Conservation (phyloP, 2,888 invertebrate genomes). For the Bellardia pandia region DNA sequence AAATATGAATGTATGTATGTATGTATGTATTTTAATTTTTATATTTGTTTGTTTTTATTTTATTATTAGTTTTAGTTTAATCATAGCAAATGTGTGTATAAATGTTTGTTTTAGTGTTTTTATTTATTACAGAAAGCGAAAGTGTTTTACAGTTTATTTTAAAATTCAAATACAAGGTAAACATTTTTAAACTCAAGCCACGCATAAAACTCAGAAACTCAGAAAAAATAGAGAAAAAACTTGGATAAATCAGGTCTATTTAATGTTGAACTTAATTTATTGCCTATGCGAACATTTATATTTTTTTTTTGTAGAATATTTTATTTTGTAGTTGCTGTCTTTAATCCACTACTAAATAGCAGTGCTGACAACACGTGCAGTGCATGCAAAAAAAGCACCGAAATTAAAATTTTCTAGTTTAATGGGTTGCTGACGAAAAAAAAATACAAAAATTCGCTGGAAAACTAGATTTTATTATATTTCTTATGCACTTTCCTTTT, state of each 20-base stretch:
- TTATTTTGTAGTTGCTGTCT: slow-evolving; percentile 2
- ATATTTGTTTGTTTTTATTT: slow-evolving; percentile 4
- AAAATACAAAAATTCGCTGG: background rate
- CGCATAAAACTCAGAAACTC: slow-evolving; percentile 16
- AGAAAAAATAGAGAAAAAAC: background rate
- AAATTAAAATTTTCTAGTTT: slow-evolving; percentile 40
- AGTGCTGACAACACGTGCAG: slow-evolving; percentile 44
- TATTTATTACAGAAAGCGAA: slow-evolving; percentile 54
- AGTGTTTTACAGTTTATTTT: slow-evolving; percentile 49
- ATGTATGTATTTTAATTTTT: background rate
- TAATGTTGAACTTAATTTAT: slow-evolving; percentile 53
- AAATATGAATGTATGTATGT: no score
- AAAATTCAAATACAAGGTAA: slow-evolving; percentile 62
- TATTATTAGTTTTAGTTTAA: slow-evolving; percentile 23
- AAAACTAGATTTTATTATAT: slow-evolving; percentile 42
- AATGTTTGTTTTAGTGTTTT: slow-evolving; percentile 29
- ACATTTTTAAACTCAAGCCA: slow-evolving; percentile 47
- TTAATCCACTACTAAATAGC: slow-evolving; percentile 14
- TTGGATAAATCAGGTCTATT: slow-evolving; percentile 41
- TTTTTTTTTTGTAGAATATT: slow-evolving; percentile 35
- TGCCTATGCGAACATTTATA: slow-evolving; percentile 18
- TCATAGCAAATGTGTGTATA: slow-evolving; percentile 11
- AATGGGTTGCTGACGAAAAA: slow-evolving; percentile 22
- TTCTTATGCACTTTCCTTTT: slow-evolving; percentile 32
- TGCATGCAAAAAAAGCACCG: slow-evolving; percentile 13